A percentile compares a stretch with the other conserved stretches of the same genome.
These are phyloP conservation scores for Papilio demoleus DNA, from an alignment of 2,888 invertebrate genomes.

Conservation along the genomic window DNA sequence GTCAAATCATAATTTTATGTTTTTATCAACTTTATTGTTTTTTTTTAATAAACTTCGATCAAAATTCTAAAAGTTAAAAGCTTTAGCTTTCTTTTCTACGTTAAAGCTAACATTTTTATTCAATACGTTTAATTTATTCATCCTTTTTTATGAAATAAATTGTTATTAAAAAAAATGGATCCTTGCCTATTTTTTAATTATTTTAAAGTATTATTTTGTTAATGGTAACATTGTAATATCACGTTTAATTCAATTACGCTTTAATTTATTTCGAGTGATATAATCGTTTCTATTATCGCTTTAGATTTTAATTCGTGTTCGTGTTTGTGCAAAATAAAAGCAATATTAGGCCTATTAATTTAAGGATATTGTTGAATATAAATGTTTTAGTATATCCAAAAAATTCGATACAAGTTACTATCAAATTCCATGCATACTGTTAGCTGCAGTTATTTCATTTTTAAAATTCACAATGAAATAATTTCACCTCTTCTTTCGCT, in stretches of 20 bases:
- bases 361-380: background rate
- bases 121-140: too few relatives aligned
- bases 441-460: background rate
- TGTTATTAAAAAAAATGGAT: too few relatives aligned
- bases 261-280: constrained; percentile 27
- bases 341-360: constrained; percentile 32
- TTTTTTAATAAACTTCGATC: background rate
- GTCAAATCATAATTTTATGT: background rate
- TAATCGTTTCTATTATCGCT: background rate
- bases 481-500: too few relatives aligned
- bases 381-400: background rate
- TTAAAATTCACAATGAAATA: too few relatives aligned
- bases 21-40: background rate
- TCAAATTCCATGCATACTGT: background rate
- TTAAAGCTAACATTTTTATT: too few relatives aligned
- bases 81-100: too few relatives aligned
- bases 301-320: constrained; percentile 6
- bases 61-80: too few relatives aligned
- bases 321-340: constrained; percentile 32
- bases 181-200: too few relatives aligned
- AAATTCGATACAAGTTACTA: background rate
- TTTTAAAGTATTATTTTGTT: background rate
- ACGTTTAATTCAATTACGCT: constrained; percentile 29
- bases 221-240: background rate
- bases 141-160: too few relatives aligned